phyloP scores from a whole-genome alignment of 92 coral and sea anemone genomes.

The Phenganax marumi region DNA sequence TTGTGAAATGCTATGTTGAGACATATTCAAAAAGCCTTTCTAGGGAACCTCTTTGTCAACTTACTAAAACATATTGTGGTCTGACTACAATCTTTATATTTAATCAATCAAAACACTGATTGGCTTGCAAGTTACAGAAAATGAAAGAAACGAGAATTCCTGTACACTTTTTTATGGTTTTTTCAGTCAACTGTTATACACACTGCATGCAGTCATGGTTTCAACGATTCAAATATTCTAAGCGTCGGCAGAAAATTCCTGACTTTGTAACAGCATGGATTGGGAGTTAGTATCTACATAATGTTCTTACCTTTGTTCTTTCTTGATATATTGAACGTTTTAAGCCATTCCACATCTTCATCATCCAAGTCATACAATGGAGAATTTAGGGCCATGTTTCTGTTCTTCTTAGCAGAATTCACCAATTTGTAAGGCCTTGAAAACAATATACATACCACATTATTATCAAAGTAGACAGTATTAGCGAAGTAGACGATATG shows the following conservation, averaged over 20 bases:
- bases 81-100: background rate
- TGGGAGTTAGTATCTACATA: background rate
- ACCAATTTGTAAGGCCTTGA: conserved; percentile 72
- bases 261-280: background rate
- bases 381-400: background rate
- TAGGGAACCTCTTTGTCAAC: background rate
- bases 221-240: background rate
- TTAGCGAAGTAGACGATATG: background rate
- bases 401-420: conserved; percentile 62
- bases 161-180: too few relatives aligned
- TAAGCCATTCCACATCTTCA: conserved; percentile 91
- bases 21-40: too few relatives aligned
- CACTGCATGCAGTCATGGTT: too few relatives aligned
- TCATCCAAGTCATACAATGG: conserved; percentile 73
- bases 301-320: conserved; percentile 63
- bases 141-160: too few relatives aligned
- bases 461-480: conserved; percentile 9
- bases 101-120: too few relatives aligned
- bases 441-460: background rate
- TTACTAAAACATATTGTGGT: background rate
- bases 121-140: too few relatives aligned
- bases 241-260: background rate
- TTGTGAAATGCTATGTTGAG: background rate
- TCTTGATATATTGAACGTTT: conserved; percentile 67
- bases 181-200: too few relatives aligned